These are phyloP conservation scores for Ceratina australensis DNA, from an alignment of 1,140 invertebrate species.

Conservation along the genomic window DNA sequence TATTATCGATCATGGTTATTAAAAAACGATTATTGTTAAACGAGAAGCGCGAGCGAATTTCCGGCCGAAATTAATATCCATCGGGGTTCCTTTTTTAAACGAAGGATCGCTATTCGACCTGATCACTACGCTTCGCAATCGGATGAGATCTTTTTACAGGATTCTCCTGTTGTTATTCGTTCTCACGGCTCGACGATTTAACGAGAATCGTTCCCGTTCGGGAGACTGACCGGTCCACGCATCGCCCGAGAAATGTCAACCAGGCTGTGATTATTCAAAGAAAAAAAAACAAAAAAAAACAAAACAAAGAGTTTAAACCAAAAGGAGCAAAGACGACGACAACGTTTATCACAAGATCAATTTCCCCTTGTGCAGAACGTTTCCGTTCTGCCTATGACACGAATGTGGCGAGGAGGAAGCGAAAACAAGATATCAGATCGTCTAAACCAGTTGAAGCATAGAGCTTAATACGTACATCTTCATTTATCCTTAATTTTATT, in stretches of 20 bases:
- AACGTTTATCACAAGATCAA: constrained; percentile 24
- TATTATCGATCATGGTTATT: constrained; percentile 41
- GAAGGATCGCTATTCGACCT: constrained; percentile 17
- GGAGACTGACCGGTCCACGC: constrained; percentile 45
- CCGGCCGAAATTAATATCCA: constrained; percentile 51
- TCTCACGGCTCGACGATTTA: constrained; percentile 38
- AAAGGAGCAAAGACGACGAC: not conserved
- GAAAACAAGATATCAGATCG: constrained; percentile 22
- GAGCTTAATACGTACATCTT: not conserved
- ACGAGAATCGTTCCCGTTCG: constrained; percentile 26
- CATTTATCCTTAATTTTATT: not conserved
- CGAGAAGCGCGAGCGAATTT: constrained; percentile 45
- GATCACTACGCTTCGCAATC: constrained; percentile 34
- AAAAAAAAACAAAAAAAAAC: constrained; percentile 50
- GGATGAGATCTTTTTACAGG: constrained; percentile 1
- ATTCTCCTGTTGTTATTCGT: constrained; percentile 26
- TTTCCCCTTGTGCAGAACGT: constrained; percentile 1
- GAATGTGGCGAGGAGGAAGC: not conserved
- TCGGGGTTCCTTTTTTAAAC: constrained; percentile 30
- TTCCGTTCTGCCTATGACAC: constrained; percentile 1
- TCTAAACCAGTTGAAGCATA: constrained; percentile 4
- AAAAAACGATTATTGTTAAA: constrained; percentile 13
- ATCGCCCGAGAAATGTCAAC: constrained; percentile 69
- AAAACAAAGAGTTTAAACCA: not conserved
- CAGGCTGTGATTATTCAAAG: constrained; percentile 70